A percentile compares a stretch with the other conserved stretches of the same genome.
Conservation (phyloP, 2,888 invertebrate species). For the Coremacera marginata region DNA sequence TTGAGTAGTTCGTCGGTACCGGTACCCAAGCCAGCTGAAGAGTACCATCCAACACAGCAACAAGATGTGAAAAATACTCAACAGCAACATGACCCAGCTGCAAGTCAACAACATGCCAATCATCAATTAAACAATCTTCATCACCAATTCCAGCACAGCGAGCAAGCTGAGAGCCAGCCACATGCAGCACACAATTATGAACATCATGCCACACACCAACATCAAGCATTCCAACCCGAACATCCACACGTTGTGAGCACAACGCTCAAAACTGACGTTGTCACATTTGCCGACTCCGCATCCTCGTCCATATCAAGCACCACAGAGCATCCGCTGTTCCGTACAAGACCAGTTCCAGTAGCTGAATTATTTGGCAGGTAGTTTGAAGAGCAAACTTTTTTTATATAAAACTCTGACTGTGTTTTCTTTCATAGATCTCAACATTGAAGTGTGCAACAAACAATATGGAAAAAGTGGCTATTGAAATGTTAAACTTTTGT, state of each 20-base stretch:
- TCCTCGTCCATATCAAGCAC: slow-evolving; percentile 23
- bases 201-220: neutral
- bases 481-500: too few relatives aligned
- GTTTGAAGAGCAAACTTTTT: neutral
- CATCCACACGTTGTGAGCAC: neutral
- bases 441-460: too few relatives aligned
- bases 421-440: too few relatives aligned
- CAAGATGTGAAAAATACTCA: neutral
- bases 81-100: neutral
- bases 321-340: slow-evolving; percentile 45
- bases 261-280: slow-evolving; percentile 24
- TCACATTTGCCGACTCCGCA: neutral
- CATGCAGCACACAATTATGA: neutral
- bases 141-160: neutral
- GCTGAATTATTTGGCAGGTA: slow-evolving; percentile 59
- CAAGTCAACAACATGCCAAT: neutral
- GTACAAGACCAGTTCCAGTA: slow-evolving; percentile 59
- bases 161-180: neutral
- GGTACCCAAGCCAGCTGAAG: neutral
- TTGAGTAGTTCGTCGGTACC: slow-evolving; percentile 22
- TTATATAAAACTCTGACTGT: neutral
- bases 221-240: neutral
- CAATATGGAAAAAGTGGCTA: too few relatives aligned
- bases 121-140: neutral
- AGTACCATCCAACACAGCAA: neutral